Evolutionary conservation across 2,797 vertebrate genomes (phyloP).

Genomic region (Ctenosaura bakeri): DNA sequence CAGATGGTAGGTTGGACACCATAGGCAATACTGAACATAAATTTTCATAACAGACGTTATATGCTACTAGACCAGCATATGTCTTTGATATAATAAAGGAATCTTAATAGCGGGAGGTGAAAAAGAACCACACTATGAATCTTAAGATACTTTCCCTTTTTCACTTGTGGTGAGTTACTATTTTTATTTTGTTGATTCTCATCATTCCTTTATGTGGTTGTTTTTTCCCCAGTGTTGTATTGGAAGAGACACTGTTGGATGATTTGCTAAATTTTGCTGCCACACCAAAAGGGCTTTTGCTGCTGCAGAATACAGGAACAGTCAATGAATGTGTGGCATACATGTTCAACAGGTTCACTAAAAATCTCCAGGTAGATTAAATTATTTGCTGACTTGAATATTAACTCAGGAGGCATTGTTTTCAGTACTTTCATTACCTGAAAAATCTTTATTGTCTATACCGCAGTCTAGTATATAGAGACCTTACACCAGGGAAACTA

Average conservation of each 20-base stretch:
- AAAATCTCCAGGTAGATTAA: conserved; percentile 90
- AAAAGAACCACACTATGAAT: neutral
- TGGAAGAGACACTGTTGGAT: conserved; percentile 94
- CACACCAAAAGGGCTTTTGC: conserved; percentile 92
- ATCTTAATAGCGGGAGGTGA: neutral
- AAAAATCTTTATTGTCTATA: conserved; percentile 21
- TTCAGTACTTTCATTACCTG: neutral
- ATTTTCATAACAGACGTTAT: conserved; percentile 11
- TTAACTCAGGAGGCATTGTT: conserved; percentile 30
- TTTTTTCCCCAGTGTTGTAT: conserved; percentile 83
- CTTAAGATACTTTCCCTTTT: neutral
- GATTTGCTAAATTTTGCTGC: conserved; percentile 92
- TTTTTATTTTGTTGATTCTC: neutral
- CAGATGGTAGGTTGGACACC: conserved; percentile 6
- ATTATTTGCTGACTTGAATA: conserved; percentile 39
- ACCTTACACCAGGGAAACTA: neutral
- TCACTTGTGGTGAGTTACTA: neutral
- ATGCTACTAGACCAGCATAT: neutral
- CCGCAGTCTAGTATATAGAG: conserved; percentile 13
- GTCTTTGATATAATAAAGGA: neutral
- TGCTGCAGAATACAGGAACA: conserved; percentile 92
- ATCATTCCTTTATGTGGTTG: neutral
- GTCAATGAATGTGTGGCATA: conserved; percentile 89
- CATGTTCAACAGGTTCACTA: conserved; percentile 91
- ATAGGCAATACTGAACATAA: conserved; percentile 12